Base-by-base conservation (phyloP, 2,888 invertebrate species). In the Lottia gigantea region DNA sequence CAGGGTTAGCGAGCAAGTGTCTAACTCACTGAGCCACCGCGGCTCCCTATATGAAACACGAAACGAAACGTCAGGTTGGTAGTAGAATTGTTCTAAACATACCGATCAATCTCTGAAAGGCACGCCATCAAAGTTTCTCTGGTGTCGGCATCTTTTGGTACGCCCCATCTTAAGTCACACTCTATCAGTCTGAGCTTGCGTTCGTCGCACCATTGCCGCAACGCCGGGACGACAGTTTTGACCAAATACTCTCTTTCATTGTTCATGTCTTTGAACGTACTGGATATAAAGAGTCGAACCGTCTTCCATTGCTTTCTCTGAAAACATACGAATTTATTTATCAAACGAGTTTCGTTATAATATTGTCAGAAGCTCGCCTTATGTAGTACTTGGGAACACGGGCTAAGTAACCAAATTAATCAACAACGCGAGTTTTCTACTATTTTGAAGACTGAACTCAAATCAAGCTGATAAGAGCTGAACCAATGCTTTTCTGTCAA, bases 141-240 rank as follows among this genome's bases (percentile, higher is more conserved):
- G 46, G 72, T 71, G 55, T 78, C 78, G 26, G 78, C 72, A 66
- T 80, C 79, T 64, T 72, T 73, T 2, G 80, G 80, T n/a, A 80
- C 77, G 6, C 80, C 80, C 80, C 80, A 80, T 66, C 80, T 74
- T 49, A 80, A 73, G 71, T 80, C 80, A 64, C 77, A 78, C 62
- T 80, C 80, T 31, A 79, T 71, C 26, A 80, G 73, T 31, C 71
- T 70, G n/a, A 80, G 47, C 55, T 76, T 74, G 15, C 72, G 46
- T 62, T 75, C 73, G 62, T 71, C 68, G 64, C 79, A 80, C 76
- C 78, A 77, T 64, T 76, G 74, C 8, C 80, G 70, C 25, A 80
- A 71, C 23, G 61, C 67, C 14, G 80, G 78, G 64, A 80, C 77
- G 40, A 78, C 73, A 31, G 61, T 46, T 62, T 73, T 73, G 16